Evolutionary conservation across 2,888 invertebrate species (phyloP), one percentile per base, ranked within the genome.

Genomic region (Formica aserva): DNA sequence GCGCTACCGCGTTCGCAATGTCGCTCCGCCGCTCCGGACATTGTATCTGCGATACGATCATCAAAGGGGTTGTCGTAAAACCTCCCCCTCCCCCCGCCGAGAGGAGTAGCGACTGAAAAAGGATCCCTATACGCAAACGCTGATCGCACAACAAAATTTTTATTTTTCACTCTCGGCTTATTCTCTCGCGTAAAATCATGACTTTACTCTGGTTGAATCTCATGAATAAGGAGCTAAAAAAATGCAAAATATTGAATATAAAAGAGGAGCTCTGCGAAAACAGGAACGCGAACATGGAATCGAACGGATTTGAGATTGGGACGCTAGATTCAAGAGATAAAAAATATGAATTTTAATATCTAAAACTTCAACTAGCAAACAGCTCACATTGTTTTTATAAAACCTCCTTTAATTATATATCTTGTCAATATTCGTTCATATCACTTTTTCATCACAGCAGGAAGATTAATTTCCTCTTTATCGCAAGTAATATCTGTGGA

Each of bases 1-100:
- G 92, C 92, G 92, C 92, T 87, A 86, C 78, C 74, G 6, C 48
- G 38, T 87, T 71, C 63, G 66, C 71, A 35, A 22, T 41, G 80
- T 32, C 78, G 52, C 55, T 62, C 76, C 52, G 57, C 41, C 41
- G 45, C 15, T 32, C 75, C n/a, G 26, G 60, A 18, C 13, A 41
- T 72, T 18, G 15, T 35, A 18, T 22, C 29, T 15, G 13, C 65
- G 13, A 3, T 15, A 22, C 11, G 22, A 18, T 38, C 26, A 18
- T 38, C 38, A 57, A 72, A 11, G 26, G 11, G 38, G 26, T 72
- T 57, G 57, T 55, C 6, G 15, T 52, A 52, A 48, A 35, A 38
- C 9, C 71, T 15, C 32, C 26, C 15, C 15, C 8, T 26, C 18
- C 5, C 26, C 32, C 8, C 15, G 2, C 8, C 57, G 13, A 57